These are phyloP conservation scores for Myrmophylax atrothorax DNA, from an alignment of 2,113 vertebrate species.

Conservation along the genomic window DNA sequence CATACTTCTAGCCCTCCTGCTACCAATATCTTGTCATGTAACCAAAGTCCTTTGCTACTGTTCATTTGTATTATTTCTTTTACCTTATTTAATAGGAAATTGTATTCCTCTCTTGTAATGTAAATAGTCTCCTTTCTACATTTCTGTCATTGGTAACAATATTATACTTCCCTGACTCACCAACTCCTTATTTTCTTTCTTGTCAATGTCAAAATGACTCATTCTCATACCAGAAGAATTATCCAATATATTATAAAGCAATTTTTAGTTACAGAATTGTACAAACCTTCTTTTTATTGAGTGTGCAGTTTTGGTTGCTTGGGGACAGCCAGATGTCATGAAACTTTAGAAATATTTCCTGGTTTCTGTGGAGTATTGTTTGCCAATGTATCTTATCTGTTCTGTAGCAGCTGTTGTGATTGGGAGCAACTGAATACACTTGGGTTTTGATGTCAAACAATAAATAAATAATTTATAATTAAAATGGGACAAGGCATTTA, in stretches of 20 bases:
- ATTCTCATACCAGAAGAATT: background rate
- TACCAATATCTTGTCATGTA: rapidly evolving
- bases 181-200: background rate
- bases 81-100: background rate
- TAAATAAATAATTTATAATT: conserved; percentile 17
- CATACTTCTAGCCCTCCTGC: background rate
- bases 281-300: background rate
- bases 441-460: background rate
- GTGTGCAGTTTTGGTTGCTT: background rate
- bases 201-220: background rate
- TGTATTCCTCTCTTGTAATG: background rate
- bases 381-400: background rate
- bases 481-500: background rate
- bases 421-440: background rate
- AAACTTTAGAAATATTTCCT: background rate
- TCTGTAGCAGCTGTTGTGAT: background rate
- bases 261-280: background rate
- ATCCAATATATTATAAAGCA: background rate
- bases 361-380: background rate
- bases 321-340: background rate
- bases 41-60: background rate
- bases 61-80: background rate
- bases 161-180: background rate
- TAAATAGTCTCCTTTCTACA: background rate
- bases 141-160: background rate